Evolutionary conservation across 2,888 invertebrate genomes (phyloP).

Genomic region (Dynastes tityus): DNA sequence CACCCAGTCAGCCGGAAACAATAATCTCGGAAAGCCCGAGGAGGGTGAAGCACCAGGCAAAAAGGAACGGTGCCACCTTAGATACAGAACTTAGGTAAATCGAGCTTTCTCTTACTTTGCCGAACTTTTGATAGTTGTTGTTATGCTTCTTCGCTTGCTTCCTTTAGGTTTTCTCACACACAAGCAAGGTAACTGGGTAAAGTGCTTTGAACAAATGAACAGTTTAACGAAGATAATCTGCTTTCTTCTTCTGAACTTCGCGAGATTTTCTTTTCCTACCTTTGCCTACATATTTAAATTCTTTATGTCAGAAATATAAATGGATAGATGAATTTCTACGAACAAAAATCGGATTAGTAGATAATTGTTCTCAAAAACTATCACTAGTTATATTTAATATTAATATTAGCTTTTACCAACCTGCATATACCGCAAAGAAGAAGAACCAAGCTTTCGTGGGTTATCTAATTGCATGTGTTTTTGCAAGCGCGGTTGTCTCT

Average conservation of each 20-base stretch:
- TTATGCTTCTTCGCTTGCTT: slow-evolving; percentile 12
- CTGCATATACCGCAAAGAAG: too few relatives aligned
- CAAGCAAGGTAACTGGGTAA: not conserved
- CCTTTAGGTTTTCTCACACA: not conserved
- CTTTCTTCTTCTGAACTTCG: not conserved
- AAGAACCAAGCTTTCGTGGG: too few relatives aligned
- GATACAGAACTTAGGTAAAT: slow-evolving; percentile 69
- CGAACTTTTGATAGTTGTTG: slow-evolving; percentile 33
- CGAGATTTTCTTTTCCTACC: not conserved
- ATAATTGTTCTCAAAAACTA: too few relatives aligned
- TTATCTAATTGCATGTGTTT: too few relatives aligned
- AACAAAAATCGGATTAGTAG: not conserved
- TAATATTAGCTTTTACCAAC: too few relatives aligned
- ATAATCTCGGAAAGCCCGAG: slow-evolving; percentile 68
- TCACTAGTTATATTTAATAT: too few relatives aligned
- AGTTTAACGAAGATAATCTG: slow-evolving; percentile 8
- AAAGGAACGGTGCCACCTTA: slow-evolving; percentile 67
- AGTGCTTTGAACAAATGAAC: slow-evolving; percentile 14
- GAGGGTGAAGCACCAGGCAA: slow-evolving; percentile 60
- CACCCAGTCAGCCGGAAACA: slow-evolving; percentile 72
- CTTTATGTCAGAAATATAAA: not conserved
- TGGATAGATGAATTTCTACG: not conserved
- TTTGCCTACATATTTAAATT: not conserved
- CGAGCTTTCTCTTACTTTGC: slow-evolving; percentile 42
- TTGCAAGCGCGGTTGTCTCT: too few relatives aligned